Conservation (phyloP, 2,888 invertebrate genomes). For the Dermolepida albohirtum region DNA sequence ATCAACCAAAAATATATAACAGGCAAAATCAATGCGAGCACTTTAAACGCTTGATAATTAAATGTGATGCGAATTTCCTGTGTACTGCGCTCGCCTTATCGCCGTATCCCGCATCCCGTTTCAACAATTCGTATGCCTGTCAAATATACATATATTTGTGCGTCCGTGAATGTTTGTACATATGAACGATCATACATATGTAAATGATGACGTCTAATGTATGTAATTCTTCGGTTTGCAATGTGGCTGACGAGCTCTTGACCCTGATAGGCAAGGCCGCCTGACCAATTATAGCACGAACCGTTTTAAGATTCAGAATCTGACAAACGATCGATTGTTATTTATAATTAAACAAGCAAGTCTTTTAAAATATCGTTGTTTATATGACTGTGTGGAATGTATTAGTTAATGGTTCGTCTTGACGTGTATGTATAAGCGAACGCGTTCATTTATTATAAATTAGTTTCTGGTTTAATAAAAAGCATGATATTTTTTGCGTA, state of each 20-base stretch:
- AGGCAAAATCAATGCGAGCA: neutral
- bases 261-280: conserved; percentile 27
- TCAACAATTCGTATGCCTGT: conserved; percentile 1
- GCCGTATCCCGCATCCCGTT: conserved; percentile 18
- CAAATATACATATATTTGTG: neutral
- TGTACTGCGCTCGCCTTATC: conserved; percentile 3
- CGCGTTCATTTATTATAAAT: too few species aligned
- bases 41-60: conserved; percentile 1
- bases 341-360: too few species aligned
- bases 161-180: neutral
- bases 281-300: conserved; percentile 8
- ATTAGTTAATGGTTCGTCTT: too few species aligned
- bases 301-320: too few species aligned
- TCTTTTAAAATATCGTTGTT: too few species aligned
- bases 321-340: too few species aligned
- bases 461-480: too few species aligned
- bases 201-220: neutral
- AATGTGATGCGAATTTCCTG: conserved; percentile 7
- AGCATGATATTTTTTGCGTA: too few species aligned
- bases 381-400: too few species aligned
- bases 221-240: conserved; percentile 8
- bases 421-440: too few species aligned
- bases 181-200: conserved; percentile 1
- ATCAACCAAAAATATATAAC: neutral
- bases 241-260: conserved; percentile 19